phyloP scores from a whole-genome alignment of 1,140 invertebrate species.

The Listronotus bonariensis region DNA sequence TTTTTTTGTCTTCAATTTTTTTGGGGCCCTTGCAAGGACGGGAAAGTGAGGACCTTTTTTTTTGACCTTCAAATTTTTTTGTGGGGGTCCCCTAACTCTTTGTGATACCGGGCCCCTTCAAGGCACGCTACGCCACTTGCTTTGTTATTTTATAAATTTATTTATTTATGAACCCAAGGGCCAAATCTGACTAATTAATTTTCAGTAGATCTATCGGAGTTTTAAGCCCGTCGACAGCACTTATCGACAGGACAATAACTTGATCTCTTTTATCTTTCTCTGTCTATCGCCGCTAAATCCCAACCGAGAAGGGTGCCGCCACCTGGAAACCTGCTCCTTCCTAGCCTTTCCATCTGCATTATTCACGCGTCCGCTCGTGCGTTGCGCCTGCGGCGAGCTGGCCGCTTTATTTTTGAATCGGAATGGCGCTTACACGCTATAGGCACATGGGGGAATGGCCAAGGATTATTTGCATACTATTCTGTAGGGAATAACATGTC shows the following conservation, averaged over 20 bases:
- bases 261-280: neutral
- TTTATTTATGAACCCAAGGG: too few species aligned
- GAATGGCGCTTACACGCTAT: constrained; percentile 10
- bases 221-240: constrained; percentile 11
- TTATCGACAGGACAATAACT: constrained; percentile 2
- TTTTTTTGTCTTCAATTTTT: too few species aligned
- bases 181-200: too few species aligned
- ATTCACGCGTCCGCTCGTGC: neutral
- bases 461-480: constrained; percentile 12
- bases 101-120: too few species aligned
- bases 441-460: constrained; percentile 19
- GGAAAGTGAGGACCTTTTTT: too few species aligned
- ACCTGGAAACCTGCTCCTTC: neutral
- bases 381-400: constrained; percentile 13
- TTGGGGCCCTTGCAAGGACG: too few species aligned
- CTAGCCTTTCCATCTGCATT: constrained; percentile 18
- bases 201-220: too few species aligned
- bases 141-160: too few species aligned
- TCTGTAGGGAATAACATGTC: constrained; percentile 20
- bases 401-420: constrained; percentile 14
- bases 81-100: too few species aligned
- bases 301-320: neutral
- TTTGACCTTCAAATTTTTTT: too few species aligned
- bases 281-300: neutral
- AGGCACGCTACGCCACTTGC: too few species aligned